These are phyloP conservation scores for Acanthurus tractus DNA, from an alignment of 2,797 vertebrate genomes.

Conservation along the genomic window DNA sequence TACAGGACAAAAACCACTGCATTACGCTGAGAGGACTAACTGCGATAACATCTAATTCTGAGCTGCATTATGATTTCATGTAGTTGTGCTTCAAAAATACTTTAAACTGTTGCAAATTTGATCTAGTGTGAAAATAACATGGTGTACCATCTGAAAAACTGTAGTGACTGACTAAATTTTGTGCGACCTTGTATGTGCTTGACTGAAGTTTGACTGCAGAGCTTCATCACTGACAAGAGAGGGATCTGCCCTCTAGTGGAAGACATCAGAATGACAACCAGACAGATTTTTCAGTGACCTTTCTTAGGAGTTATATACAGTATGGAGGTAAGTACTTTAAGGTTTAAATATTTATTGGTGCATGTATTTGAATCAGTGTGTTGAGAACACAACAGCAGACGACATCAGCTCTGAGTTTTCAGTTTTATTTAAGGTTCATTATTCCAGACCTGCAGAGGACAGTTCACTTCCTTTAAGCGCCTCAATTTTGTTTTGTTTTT, in stretches of 20 bases:
- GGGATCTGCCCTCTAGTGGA: constrained; percentile 72
- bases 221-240: constrained; percentile 55
- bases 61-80: neutral
- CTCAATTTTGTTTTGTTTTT: constrained; percentile 84
- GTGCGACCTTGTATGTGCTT: constrained; percentile 64
- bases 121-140: neutral
- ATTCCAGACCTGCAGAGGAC: constrained; percentile 98
- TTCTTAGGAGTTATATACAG: constrained; percentile 1
- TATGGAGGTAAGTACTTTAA: neutral
- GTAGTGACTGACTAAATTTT: constrained; percentile 20
- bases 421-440: constrained; percentile 99
- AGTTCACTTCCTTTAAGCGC: constrained; percentile 97
- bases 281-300: constrained; percentile 16
- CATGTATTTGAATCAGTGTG: constrained; percentile 14
- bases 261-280: constrained; percentile 11
- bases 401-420: constrained; percentile 90
- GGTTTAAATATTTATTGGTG: constrained; percentile 23
- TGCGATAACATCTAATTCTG: neutral
- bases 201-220: constrained; percentile 70
- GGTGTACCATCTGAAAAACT: neutral
- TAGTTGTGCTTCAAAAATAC: neutral
- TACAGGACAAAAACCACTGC: constrained; percentile 48
- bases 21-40: constrained; percentile 20
- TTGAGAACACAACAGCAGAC: constrained; percentile 66
- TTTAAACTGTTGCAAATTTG: neutral